A percentile compares a stretch with the other conserved stretches of the same genome.
Conservation (phyloP, 2,113 vertebrate species). For the Colossoma macropomum region DNA sequence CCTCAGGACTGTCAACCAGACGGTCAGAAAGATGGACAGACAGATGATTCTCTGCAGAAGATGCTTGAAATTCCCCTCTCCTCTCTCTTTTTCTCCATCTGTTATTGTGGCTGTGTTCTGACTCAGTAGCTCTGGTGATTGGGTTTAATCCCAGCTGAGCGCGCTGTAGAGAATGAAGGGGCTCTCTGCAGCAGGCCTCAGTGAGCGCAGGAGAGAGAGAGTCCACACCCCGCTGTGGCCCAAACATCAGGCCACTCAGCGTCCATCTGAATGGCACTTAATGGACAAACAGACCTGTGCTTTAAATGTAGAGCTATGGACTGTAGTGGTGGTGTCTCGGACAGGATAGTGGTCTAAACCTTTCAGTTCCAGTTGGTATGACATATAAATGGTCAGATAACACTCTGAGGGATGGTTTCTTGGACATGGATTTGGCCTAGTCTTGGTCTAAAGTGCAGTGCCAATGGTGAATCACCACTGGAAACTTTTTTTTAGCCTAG, state of each 20-base stretch:
- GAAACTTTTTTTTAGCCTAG: too few relatives aligned
- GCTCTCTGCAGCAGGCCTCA: slow-evolving; percentile 56
- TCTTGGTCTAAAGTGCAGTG: too few relatives aligned
- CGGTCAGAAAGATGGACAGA: slow-evolving; percentile 20
- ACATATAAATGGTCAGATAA: too few relatives aligned
- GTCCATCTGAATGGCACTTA: background rate
- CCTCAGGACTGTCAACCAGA: slow-evolving; percentile 2
- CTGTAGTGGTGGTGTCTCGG: background rate
- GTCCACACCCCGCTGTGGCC: background rate
- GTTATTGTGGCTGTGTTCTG: slow-evolving; percentile 73
- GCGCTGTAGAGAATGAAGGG: slow-evolving; percentile 72
- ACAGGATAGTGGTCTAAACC: background rate
- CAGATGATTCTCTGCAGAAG: slow-evolving; percentile 66
- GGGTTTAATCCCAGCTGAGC: slow-evolving; percentile 76
- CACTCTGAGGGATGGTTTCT: too few relatives aligned
- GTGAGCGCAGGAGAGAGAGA: background rate
- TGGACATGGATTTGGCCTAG: too few relatives aligned
- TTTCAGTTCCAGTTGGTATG: too few relatives aligned
- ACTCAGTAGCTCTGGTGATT: slow-evolving; percentile 74
- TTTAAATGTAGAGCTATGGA: background rate
- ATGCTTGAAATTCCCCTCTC: slow-evolving; percentile 71
- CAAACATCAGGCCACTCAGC: background rate
- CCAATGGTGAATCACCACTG: too few relatives aligned
- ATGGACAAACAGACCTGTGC: background rate
- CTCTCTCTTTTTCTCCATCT: slow-evolving; percentile 63